A percentile compares a stretch with the other conserved stretches of the same genome.
Conservation (phyloP, 2,113 vertebrate genomes). For the Neoarius graeffei region DNA sequence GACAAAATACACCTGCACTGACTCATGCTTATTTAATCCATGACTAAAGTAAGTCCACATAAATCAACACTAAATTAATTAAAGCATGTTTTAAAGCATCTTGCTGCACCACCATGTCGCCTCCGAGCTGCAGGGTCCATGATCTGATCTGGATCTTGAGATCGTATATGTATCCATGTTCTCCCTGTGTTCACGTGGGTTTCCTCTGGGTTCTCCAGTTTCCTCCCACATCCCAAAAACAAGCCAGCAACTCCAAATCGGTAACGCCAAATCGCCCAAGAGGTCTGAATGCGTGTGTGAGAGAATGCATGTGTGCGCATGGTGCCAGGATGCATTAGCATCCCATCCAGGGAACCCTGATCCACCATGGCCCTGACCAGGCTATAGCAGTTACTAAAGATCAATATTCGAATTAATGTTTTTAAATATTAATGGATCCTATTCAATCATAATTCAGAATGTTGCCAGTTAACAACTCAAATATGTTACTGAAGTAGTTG, state of each 20-base stretch:
- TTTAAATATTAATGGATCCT: neutral
- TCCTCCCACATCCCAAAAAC: neutral
- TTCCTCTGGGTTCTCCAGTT: neutral
- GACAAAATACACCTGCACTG: neutral
- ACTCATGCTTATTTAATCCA: neutral
- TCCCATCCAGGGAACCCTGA: neutral
- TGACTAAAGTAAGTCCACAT: neutral
- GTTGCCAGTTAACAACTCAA: neutral
- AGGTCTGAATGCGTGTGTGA: neutral
- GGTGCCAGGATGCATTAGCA: neutral
- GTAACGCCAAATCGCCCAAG: neutral
- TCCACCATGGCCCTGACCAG: neutral
- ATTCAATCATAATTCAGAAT: neutral
- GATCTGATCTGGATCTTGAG: neutral
- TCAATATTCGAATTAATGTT: neutral
- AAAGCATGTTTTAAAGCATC: neutral
- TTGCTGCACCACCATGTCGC: neutral
- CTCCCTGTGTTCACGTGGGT: neutral
- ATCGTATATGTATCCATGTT: neutral
- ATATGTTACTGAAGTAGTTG: neutral
- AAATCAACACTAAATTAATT: neutral
- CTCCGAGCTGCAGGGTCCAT: too few species aligned
- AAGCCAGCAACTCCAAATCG: neutral
- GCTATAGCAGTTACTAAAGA: neutral
- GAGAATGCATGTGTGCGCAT: neutral